phyloP scores from a whole-genome alignment of 2,797 vertebrate genomes.

The Novumbra hubbsi region DNA sequence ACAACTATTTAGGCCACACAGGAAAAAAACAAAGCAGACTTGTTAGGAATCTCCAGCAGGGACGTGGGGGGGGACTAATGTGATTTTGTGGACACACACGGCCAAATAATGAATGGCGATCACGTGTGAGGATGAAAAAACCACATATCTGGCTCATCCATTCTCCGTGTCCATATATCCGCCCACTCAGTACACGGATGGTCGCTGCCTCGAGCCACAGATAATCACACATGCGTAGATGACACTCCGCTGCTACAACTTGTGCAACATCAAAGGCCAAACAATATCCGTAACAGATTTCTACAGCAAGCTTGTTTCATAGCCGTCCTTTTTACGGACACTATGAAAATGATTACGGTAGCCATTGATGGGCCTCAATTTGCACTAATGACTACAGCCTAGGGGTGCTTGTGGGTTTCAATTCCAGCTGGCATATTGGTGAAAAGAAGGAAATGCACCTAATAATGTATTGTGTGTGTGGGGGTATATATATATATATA shows the following conservation, averaged over 20 bases:
- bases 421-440: too few relatives aligned
- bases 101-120: not conserved
- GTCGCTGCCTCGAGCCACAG: slow-evolving; percentile 5
- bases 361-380: not conserved
- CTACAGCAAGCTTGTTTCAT: slow-evolving; percentile 1
- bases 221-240: not conserved
- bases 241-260: not conserved
- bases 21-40: not conserved
- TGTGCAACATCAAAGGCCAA: not conserved
- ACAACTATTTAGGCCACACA: too few relatives aligned
- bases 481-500: too few relatives aligned
- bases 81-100: not conserved
- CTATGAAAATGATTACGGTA: not conserved
- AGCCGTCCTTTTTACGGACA: not conserved
- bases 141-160: not conserved
- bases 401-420: too few relatives aligned
- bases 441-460: too few relatives aligned
- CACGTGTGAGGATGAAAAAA: not conserved
- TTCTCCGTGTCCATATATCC: not conserved
- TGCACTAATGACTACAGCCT: too few relatives aligned
- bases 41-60: not conserved
- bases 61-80: not conserved
- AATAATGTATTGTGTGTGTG: too few relatives aligned
- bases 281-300: not conserved
- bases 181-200: slow-evolving; percentile 8